A percentile compares a stretch with the other conserved stretches of the same genome.
These are phyloP conservation scores for Tenthredo mesomela DNA, from an alignment of 2,888 invertebrate species.

Conservation along the genomic window DNA sequence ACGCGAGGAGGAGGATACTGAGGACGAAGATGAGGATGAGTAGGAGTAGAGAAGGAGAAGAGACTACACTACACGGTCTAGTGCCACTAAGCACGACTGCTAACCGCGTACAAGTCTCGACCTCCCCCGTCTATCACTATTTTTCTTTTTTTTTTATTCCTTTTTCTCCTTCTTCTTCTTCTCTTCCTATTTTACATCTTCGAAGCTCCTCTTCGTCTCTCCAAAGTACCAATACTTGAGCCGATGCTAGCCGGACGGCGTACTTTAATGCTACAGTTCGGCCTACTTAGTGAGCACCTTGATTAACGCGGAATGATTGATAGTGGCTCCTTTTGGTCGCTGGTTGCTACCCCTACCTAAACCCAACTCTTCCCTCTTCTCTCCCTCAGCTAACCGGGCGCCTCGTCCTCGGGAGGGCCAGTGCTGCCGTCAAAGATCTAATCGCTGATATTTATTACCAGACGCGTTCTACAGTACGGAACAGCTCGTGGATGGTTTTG, in stretches of 20 bases:
- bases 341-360: conserved; percentile 53
- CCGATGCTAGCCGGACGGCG: conserved; percentile 59
- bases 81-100: conserved; percentile 45
- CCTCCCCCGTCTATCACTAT: conserved; percentile 13
- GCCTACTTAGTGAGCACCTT: conserved; percentile 74
- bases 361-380: neutral
- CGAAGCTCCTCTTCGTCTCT: conserved; percentile 17
- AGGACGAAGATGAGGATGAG: conserved; percentile 22
- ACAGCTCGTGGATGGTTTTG: conserved; percentile 58
- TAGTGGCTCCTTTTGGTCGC: conserved; percentile 69
- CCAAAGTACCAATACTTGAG: conserved; percentile 53
- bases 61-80: conserved; percentile 35
- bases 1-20: conserved; percentile 41
- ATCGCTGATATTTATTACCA: conserved; percentile 75
- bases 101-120: conserved; percentile 22
- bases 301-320: conserved; percentile 76
- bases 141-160: neutral
- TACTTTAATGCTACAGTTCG: conserved; percentile 71
- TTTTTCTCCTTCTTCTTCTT: neutral
- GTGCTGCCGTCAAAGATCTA: conserved; percentile 70
- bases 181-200: neutral
- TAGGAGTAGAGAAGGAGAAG: conserved; percentile 35
- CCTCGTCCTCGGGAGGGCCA: conserved; percentile 42
- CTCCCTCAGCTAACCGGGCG: neutral
- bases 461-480: conserved; percentile 66